These are phyloP conservation scores for Odocoileus hemionus DNA, from an alignment of 2,113 vertebrate genomes.

Conservation along the genomic window DNA sequence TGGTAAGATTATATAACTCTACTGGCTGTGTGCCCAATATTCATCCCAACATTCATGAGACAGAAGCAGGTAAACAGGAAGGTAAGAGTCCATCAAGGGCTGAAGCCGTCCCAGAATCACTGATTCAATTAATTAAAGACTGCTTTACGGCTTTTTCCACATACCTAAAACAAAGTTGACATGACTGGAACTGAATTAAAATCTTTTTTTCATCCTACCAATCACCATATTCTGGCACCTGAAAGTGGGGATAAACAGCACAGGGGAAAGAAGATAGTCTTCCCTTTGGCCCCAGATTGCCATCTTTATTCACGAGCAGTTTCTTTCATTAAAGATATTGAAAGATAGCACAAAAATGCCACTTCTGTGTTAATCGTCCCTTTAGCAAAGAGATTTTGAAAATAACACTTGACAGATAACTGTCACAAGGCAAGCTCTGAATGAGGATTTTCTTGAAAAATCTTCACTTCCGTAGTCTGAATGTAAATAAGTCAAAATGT, in stretches of 20 bases:
- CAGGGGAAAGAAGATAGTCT: background rate
- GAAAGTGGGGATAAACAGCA: background rate
- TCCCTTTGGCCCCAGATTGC: background rate
- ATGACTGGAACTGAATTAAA: background rate
- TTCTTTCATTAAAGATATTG: background rate
- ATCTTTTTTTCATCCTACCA: background rate
- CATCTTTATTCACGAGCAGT: background rate
- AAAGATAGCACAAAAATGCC: background rate
- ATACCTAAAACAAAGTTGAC: background rate
- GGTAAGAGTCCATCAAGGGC: background rate
- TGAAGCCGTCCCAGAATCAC: background rate
- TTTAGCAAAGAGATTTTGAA: background rate
- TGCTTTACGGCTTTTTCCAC: background rate
- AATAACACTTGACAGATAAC: background rate
- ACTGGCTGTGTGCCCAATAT: background rate
- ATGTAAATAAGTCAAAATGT: constrained; percentile 51
- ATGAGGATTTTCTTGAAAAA: background rate
- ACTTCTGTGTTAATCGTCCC: constrained; percentile 4
- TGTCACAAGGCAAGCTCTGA: background rate
- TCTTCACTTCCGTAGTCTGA: background rate
- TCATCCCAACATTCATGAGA: constrained; percentile 18
- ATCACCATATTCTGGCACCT: background rate
- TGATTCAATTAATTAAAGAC: background rate
- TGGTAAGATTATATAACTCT: background rate
- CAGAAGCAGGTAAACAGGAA: background rate